Conservation (phyloP, 2,888 invertebrate genomes). For the Polylopha cassiicola region DNA sequence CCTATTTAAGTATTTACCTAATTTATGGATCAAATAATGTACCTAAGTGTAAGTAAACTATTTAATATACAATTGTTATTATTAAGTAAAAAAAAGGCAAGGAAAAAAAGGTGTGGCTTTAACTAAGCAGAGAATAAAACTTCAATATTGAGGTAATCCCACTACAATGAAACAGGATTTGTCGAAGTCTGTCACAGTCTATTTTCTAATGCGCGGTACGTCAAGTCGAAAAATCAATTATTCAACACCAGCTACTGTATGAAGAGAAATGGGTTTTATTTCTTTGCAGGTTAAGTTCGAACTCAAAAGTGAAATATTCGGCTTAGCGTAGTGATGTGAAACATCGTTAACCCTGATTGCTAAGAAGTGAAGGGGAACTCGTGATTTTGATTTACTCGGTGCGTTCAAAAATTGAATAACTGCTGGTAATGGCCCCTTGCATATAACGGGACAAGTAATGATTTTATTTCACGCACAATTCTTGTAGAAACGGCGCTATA, state of each 20-base stretch:
- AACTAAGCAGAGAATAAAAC: slow-evolving; percentile 1
- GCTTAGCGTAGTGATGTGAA: slow-evolving; percentile 24
- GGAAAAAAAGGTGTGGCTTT: background rate
- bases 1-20: too few species aligned
- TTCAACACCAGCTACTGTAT: slow-evolving; percentile 1
- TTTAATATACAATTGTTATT: background rate
- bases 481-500: slow-evolving; percentile 7
- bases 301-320: slow-evolving; percentile 6
- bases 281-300: slow-evolving; percentile 12
- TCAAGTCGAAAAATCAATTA: slow-evolving; percentile 16
- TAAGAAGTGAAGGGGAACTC: slow-evolving; percentile 31
- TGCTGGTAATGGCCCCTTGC: slow-evolving; percentile 24
- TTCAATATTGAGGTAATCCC: background rate
- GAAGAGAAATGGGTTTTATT: slow-evolving; percentile 20
- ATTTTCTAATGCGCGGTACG: slow-evolving; percentile 13
- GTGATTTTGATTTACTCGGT: slow-evolving; percentile 23
- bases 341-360: slow-evolving; percentile 34
- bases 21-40: too few species aligned
- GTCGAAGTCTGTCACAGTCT: slow-evolving; percentile 17
- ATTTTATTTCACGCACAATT: slow-evolving; percentile 24
- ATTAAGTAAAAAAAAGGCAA: background rate
- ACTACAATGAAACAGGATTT: slow-evolving; percentile 15
- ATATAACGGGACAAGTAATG: slow-evolving; percentile 21
- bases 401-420: slow-evolving; percentile 27
- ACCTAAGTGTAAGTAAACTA: background rate